Conservation (phyloP, 2,113 vertebrate genomes). For the Galemys pyrenaicus region DNA sequence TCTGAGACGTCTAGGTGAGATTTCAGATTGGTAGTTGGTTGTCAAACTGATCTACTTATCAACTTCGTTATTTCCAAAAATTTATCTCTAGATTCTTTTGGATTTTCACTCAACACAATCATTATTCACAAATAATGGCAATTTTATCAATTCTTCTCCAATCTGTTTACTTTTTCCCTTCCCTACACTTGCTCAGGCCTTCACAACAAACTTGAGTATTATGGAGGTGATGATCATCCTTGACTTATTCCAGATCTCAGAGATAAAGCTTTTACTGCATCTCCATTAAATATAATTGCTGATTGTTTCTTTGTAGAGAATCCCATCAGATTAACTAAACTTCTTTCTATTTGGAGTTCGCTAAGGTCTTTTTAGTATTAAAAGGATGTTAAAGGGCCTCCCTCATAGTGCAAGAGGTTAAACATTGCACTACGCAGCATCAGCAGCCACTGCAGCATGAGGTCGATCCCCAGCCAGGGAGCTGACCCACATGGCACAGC, state of each 20-base stretch:
- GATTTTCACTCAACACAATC: neutral
- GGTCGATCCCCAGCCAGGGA: no score
- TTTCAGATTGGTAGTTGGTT: neutral
- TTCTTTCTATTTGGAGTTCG: neutral
- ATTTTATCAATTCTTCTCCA: neutral
- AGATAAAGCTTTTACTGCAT: neutral
- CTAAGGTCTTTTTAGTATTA: neutral
- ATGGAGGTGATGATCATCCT: neutral
- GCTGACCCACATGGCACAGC: no score
- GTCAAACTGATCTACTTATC: neutral
- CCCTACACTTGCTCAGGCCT: neutral
- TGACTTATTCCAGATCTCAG: neutral
- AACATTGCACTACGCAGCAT: no score
- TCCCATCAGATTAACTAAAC: neutral
- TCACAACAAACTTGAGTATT: neutral
- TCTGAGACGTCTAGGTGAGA: neutral
- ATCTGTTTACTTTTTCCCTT: neutral
- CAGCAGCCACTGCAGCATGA: no score
- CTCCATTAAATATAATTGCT: neutral
- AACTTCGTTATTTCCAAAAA: neutral
- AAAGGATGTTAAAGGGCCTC: neutral
- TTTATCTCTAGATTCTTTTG: neutral
- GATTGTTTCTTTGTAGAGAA: neutral
- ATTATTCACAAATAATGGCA: neutral
- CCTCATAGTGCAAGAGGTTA: no score